Evolutionary conservation across 1,140 invertebrate species (phyloP).

Genomic region (Spodoptera frugiperda): DNA sequence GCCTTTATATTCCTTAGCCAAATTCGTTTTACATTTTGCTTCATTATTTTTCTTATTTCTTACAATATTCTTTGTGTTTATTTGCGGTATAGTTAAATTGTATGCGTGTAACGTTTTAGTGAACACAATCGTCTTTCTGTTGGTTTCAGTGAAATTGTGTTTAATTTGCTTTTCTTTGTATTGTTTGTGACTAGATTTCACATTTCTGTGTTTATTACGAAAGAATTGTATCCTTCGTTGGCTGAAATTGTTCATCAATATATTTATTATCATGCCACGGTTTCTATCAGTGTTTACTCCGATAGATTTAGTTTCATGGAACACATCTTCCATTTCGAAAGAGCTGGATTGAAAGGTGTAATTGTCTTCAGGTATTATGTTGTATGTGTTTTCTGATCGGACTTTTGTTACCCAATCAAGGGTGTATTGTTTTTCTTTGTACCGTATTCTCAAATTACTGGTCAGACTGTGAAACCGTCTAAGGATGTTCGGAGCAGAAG

Average conservation of each 20-base stretch:
- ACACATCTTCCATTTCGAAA: neutral
- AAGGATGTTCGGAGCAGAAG: neutral
- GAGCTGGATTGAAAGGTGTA: neutral
- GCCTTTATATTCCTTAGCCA: neutral
- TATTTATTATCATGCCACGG: neutral
- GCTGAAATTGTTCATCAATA: neutral
- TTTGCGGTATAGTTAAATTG: neutral
- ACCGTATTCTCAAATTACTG: neutral
- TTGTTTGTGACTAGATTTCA: neutral
- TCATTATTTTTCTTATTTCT: neutral
- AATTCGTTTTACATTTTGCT: slow-evolving; percentile 3
- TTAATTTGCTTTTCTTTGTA: neutral
- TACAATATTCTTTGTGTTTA: neutral
- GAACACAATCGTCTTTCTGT: neutral
- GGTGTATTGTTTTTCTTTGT: slow-evolving; percentile 1
- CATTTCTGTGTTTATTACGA: neutral
- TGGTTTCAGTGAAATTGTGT: neutral
- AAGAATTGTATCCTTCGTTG: neutral
- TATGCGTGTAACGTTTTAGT: neutral
- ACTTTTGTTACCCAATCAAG: neutral
- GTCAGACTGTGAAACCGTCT: neutral
- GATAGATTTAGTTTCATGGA: neutral
- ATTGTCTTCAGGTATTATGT: neutral
- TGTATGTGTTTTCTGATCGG: neutral
- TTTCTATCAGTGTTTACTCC: slow-evolving; percentile 24